These are phyloP conservation scores for Hyaena hyaena DNA, from an alignment of 2,113 vertebrate genomes.

Conservation along the genomic window DNA sequence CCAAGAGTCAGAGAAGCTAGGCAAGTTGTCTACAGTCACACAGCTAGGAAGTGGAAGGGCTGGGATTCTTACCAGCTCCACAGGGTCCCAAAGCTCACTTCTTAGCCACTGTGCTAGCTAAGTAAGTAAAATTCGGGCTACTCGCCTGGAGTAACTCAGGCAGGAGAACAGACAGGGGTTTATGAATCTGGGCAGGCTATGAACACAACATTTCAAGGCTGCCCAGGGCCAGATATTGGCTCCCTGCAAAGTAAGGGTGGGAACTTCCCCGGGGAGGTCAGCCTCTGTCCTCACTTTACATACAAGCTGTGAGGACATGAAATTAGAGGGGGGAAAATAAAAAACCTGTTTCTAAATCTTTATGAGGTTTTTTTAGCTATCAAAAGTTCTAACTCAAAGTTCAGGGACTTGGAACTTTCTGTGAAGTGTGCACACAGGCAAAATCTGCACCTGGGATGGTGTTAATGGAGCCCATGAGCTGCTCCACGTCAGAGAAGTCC, in stretches of 20 bases:
- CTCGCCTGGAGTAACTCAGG: neutral
- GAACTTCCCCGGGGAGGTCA: neutral
- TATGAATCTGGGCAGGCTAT: neutral
- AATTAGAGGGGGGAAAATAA: neutral
- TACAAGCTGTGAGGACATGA: neutral
- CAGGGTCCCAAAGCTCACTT: neutral
- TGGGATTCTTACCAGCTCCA: neutral
- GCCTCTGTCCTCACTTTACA: neutral
- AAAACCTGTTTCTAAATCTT: neutral
- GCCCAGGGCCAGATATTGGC: no score
- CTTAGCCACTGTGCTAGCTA: neutral
- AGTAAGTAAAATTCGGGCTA: neutral
- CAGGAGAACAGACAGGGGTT: neutral
- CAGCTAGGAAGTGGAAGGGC: neutral
- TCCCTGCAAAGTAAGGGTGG: neutral
- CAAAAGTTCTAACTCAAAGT: neutral
- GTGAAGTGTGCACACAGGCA: accelerated
- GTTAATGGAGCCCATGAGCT: conserved; percentile 94
- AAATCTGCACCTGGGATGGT: conserved; percentile 89
- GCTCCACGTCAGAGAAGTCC: conserved; percentile 93
- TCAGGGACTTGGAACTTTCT: neutral
- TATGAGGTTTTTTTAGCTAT: neutral
- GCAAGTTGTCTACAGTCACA: neutral
- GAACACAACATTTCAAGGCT: neutral
- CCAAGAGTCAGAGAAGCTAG: neutral